Base-by-base conservation (phyloP, 2,888 invertebrate genomes). In the Homarus gammarus region DNA sequence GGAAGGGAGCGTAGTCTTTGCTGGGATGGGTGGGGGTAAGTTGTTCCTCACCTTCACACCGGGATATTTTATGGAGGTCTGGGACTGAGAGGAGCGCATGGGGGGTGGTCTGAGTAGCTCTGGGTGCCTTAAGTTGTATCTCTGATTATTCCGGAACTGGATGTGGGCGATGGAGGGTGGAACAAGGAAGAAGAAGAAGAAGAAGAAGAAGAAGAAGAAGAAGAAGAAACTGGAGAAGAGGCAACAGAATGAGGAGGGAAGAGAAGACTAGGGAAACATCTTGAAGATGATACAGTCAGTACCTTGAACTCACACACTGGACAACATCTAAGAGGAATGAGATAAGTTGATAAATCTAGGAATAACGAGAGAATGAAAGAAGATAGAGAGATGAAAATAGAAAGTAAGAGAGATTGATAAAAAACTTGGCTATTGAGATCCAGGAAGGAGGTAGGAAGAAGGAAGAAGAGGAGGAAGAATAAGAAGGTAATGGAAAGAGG, bases 381-480 rank as follows among this genome's bases (percentile, higher is more conserved):
- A 10, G 70, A 33, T 33, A 18, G 18, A 18, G 56, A 56, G 56
- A 18, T 10, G 56, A 18, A 56, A 56, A 18, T 15, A 15, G 56
- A 56, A 56, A 18, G 18, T 15, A 18, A 18, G 18, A 18, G 56
- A 56, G 18, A n/a, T n/a, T n/a, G n/a, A n/a, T n/a, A n/a, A n/a
- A 38, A 38, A 70, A n/a, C n/a, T 31, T 70, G 15, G 27, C 36
- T 38, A 33, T n/a, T 18, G 70, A 12, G 38, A 33, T 12, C 36
- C 33, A 22, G 70, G 33, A 31, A 64, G 22, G 70, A 70, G 70
- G 70, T 36, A 22, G 5, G 33, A 2, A 31, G 70, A 5, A 64
- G 68, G 68, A 64, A 22, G 70, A 70, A 70, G 70, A 70, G 33
- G 70, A 70, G 33, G 73, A 64, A 18, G 31, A 64, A 64, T 38